These are phyloP conservation scores for Spicauda simplicius DNA, from an alignment of 2,888 invertebrate genomes.

Conservation along the genomic window DNA sequence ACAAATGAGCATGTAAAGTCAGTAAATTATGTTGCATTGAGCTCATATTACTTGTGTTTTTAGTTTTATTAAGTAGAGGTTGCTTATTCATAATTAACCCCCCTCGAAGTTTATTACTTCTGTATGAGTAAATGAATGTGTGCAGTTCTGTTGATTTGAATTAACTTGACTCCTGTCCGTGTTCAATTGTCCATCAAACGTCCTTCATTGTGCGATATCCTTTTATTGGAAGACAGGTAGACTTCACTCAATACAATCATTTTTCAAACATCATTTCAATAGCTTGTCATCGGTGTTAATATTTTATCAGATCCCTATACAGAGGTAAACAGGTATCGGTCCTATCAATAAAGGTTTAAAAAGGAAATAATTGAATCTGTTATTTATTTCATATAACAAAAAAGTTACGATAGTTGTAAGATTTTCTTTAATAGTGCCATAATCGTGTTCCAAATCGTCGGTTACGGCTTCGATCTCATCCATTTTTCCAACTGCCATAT, in stretches of 20 bases:
- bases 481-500: constrained; percentile 65
- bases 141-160: constrained; percentile 65
- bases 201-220: constrained; percentile 31
- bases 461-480: constrained; percentile 54
- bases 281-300: constrained; percentile 17
- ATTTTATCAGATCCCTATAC: constrained; percentile 27
- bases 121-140: constrained; percentile 72
- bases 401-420: constrained; percentile 30
- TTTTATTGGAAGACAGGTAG: constrained; percentile 35
- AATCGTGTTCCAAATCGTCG: constrained; percentile 40
- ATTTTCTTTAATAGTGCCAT: constrained; percentile 31
- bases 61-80: constrained; percentile 66
- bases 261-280: constrained; percentile 34
- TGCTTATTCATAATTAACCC: constrained; percentile 84
- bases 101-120: constrained; percentile 82
- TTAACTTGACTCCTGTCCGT: constrained; percentile 43
- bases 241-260: constrained; percentile 32
- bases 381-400: not conserved
- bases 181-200: constrained; percentile 38
- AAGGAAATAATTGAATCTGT: constrained; percentile 19
- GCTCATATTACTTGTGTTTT: constrained; percentile 76
- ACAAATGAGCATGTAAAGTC: constrained; percentile 84
- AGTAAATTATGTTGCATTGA: constrained; percentile 83
- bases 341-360: constrained; percentile 9
- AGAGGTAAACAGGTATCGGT: constrained; percentile 20